Base-by-base conservation (phyloP, 2,113 vertebrate species). In the Eulemur rufifrons region DNA sequence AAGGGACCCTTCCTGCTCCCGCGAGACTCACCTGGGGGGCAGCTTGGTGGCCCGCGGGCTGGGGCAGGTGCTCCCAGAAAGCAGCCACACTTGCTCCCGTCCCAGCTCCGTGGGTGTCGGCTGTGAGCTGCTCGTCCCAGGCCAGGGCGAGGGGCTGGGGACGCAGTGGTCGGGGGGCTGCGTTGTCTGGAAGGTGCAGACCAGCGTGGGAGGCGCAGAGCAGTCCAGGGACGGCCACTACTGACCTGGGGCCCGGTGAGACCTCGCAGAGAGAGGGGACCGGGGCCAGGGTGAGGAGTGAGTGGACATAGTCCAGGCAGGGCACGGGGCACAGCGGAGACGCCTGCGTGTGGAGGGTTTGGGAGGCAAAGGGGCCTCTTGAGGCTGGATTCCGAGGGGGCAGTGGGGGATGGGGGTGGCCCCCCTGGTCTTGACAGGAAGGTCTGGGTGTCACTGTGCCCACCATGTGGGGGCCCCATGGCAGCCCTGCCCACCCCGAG, bases 61-160 rank as follows among this genome's bases (percentile, higher is more conserved):
- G 4, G 29, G 32, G 37, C 25, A 10, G 14, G 7, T 27, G 37
- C 25, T 39, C 32, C 14, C 42, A 6, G 45, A 10, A 12, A 42
- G 50, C 13, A 3, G 59, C 77, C 2, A 2, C 3, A 0, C 39
- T 23, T 14, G 1, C 3, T 4, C 64, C 59, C 2, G 18, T 14
- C 25, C 3, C 7, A 3, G 4, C 59, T 18, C 21, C 2, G 12
- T 1, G 21, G 42, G 8, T 9, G 1, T 66, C 8, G 8, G 23
- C 1, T 1, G 6, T 0, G 0, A 6, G 20, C 54, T 10, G 34
- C 13, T 34, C 5, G 15, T 25, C 6, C 66, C 59, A 1, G 27
- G 2, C n/a, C 27, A 4, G 69, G 7, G 4, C 47, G 2, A 2
- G 6, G 50, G 1, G 74, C 17, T 29, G 18, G 13, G 14, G 34